Base-by-base conservation (phyloP, 2,888 invertebrate species). In the Hermaeophaga mercurialis region DNA sequence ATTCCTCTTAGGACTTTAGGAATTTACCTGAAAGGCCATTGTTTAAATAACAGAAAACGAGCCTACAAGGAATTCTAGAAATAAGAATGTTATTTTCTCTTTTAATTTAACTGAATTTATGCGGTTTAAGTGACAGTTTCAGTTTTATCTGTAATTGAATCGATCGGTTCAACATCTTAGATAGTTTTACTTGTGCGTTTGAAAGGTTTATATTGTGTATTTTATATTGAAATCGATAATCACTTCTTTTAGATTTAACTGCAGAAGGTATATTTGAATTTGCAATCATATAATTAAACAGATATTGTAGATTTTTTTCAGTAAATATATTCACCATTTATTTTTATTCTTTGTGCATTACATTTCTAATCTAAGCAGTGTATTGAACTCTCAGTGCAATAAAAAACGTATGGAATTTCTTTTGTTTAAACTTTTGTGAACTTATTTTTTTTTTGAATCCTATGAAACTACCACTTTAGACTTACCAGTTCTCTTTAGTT, bases 21-120 rank as follows among this genome's bases (percentile, higher is more conserved):
- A 43, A 43, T 43, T 43, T 43, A 43, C 43, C 43, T 43, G 43
- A 43, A 24, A 43, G 43, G 43, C 43, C 24, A 26, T 52, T 52
- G 52, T 52, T 52, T 52, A 52, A 52, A 52, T 52, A 52, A 52
- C 15, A 52, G 52, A 52, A 52, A 52, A 52, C 52, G 43, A 52
- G 52, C 52, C 52, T 44, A 43, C 52, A 8, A 52, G 52, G 43
- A 52, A 52, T 52, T 52, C 52, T 31, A 52, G 50, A 43, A 24
- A 34, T 26, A 33, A 43, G 43, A 43, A 52, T 31, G 43, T 43
- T 52, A 52, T 52, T 52, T 43, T 52, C 52, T 44, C 19, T 24
- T 52, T 33, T 34, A 44, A 43, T 52, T 52, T 43, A 50, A 33
- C 31, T 33, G 33, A 52, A 52, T 52, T 52, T 33, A 43, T 52